Base-by-base conservation (phyloP, 2,113 vertebrate genomes). In the Nibea albiflora region DNA sequence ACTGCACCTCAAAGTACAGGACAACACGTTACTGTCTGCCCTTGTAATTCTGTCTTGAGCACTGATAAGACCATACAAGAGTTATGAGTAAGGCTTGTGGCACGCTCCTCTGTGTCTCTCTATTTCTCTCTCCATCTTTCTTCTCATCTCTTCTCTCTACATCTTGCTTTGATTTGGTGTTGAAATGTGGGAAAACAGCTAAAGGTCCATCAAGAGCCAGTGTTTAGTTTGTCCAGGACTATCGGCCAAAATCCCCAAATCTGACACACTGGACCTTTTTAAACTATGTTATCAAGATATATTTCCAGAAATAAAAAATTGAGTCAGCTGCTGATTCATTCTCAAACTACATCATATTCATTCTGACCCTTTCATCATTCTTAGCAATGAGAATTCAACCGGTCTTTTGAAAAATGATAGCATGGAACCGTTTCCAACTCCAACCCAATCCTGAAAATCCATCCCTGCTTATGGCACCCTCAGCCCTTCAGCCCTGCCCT, bases 401-500 rank as follows among this genome's bases (percentile, higher is more conserved):
- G 3, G 57, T 73, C 2, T 14, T 77, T 73, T 28, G 46, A 80
- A 56, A 78, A 73, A 67, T 11, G 1, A 60, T 19, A 76, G 73
- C 44, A 72, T 67, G 22, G 53, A 65, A 70, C 7, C 3, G n/a
- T 80, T 91, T 85, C 57, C 64, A 72, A 60, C 53, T 70, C 42
- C 14, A 17, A 28, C 71, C 49, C 73, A 57, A 64, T 81, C 80
- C 72, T 74, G 62, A 86, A 86, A 82, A 85, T 88, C 81, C 77
- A 89, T 66, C 60, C 64, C 85, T 88, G 77, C 84, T 81, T 86
- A 86, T 57, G 68, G 74, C 80, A 72, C 56, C 79, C 64, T 77
- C 81, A 86, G 90, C 89, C 87, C 90, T 89, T 88, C 89, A 88
- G 91, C 81, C 76, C 75, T 80, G 75, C 80, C 82, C 88, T 93